Evolutionary conservation across 2,113 vertebrate genomes (phyloP).

Genomic region (Hymenochirus boettgeri): DNA sequence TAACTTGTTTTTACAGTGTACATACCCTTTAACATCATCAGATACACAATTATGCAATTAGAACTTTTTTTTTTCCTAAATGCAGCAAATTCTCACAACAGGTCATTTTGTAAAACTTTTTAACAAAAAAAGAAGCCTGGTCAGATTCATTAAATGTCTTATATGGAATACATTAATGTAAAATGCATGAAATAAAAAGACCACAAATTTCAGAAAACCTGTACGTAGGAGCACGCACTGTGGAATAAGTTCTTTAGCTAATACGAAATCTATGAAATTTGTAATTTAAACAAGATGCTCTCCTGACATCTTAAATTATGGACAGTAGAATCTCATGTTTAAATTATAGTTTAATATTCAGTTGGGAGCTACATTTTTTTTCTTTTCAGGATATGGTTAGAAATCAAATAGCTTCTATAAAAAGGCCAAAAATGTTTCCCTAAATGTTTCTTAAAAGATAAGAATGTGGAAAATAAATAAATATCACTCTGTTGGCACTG

Average conservation of each 20-base stretch:
- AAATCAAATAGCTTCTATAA: too few relatives aligned
- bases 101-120: slow-evolving; percentile 1
- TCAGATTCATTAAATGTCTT: slow-evolving; percentile 4
- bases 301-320: slow-evolving; percentile 36
- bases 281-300: slow-evolving; percentile 39
- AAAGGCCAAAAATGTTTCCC: too few relatives aligned
- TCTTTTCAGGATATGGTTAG: slow-evolving; percentile 18
- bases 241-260: slow-evolving; percentile 28
- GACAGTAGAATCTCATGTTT: slow-evolving; percentile 18
- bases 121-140: background rate
- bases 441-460: too few relatives aligned
- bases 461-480: too few relatives aligned
- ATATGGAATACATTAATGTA: slow-evolving; percentile 22
- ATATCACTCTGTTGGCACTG: too few relatives aligned
- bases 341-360: slow-evolving; percentile 36
- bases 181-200: slow-evolving; percentile 6
- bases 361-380: slow-evolving; percentile 36
- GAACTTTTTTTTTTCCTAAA: too few relatives aligned
- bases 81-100: too few relatives aligned
- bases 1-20: too few relatives aligned
- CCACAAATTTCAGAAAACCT: slow-evolving; percentile 19
- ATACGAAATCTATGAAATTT: slow-evolving; percentile 18
- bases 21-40: too few relatives aligned
- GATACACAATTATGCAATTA: too few relatives aligned
- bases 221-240: slow-evolving; percentile 9